Base-by-base conservation (phyloP, 2,888 invertebrate species). In the Agonopterix subpropinquella region DNA sequence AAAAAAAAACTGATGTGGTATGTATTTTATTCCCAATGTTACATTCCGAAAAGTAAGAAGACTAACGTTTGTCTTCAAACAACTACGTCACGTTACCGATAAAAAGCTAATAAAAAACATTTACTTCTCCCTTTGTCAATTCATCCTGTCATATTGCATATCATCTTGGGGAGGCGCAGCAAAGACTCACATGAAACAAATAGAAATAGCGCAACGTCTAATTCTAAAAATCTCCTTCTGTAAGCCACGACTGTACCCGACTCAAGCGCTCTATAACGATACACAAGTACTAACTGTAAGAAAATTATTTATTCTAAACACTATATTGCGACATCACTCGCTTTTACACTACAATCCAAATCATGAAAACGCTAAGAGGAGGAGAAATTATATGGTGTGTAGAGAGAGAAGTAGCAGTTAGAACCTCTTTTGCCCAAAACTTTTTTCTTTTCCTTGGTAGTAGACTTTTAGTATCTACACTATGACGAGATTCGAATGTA, bases 391-490 rank as follows among this genome's bases (percentile, higher is more conserved):
- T n/a, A n/a, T n/a, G n/a, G n/a, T n/a, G n/a, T n/a, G n/a, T n/a
- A n/a, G n/a, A 1, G 37, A 15, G 15, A 15, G 15, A 15, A 15
- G 15, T 2, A 2, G 15, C 15, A 15, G 15, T 15, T 15, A 15
- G 15, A 15, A 15, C 15, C 15, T 15, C 15, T 15, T 15, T 15
- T 15, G 15, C 15, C 15, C 15, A 15, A 15, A 15, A 15, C 15
- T 15, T 15, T 15, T 15, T 15, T 15, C 15, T 2, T 15, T 15
- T 15, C 2, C 15, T 15, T 15, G 15, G 15, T 15, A 2, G 15
- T 15, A 15, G 15, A 15, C 15, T 15, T 68, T 18, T 15, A 15
- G 15, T 15, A 15, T 15, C 15, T 15, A 15, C 15, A 1, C 15
- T 15, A 15, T 15, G 15, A 2, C 15, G 15, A 15, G 15, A 2